These are phyloP conservation scores for Corythaixoides concolor DNA, from an alignment of 2,113 vertebrate genomes.

Conservation along the genomic window DNA sequence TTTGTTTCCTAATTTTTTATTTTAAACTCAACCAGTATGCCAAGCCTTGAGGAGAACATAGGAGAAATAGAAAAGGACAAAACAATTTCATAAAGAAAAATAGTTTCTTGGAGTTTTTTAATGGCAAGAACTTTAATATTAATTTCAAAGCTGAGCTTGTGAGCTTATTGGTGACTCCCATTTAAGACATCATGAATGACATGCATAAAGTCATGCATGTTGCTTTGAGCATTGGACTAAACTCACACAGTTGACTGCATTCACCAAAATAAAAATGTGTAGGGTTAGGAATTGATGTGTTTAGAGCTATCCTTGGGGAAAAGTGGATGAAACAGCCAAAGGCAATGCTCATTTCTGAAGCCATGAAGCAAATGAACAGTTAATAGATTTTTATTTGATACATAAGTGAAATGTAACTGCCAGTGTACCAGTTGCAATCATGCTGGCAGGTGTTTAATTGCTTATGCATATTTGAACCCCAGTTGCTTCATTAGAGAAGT, in stretches of 20 bases:
- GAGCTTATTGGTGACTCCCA: neutral
- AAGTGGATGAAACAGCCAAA: neutral
- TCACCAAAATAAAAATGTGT: neutral
- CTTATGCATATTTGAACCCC: neutral
- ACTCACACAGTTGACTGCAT: neutral
- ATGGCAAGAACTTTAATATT: neutral
- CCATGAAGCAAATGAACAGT: slow-evolving; percentile 9
- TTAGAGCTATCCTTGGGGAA: neutral
- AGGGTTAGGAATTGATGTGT: fast-evolving
- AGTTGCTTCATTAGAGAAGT: neutral
- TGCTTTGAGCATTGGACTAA: neutral
- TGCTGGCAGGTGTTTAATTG: neutral
- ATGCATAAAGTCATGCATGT: fast-evolving
- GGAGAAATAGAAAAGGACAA: neutral
- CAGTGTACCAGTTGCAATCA: neutral
- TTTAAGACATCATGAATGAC: neutral
- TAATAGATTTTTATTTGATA: neutral
- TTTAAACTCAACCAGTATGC: neutral
- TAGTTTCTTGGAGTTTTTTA: neutral
- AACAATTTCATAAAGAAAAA: neutral
- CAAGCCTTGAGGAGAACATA: neutral
- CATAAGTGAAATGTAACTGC: neutral
- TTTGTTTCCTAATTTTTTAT: neutral
- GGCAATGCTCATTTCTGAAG: neutral
- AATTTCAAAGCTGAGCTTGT: neutral